Evolutionary conservation across 2,113 vertebrate species (phyloP), one percentile per base, ranked within the genome.

Genomic region (Indicator maculatus): DNA sequence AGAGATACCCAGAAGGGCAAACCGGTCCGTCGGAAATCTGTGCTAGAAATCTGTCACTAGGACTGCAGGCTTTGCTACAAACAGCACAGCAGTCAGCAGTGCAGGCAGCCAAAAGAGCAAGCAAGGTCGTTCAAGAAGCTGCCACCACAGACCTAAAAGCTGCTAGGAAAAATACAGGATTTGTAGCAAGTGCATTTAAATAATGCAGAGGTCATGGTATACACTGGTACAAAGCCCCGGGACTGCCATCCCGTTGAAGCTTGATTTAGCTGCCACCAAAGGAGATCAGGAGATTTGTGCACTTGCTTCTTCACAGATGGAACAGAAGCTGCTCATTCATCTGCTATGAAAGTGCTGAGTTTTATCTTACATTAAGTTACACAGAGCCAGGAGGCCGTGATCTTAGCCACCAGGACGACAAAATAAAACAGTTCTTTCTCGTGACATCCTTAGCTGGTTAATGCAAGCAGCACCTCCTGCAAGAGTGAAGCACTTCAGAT

Each of bases 1-100:
- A 80, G 77, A 91, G 30, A 80, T 27, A 86, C 59, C 26, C 27
- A 87, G 65, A 75, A 89, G 92, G 89, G 72, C 72, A 93, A 92
- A 83, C 10, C 44, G 53, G 52, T 23, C 66, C 24, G 17, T 83
- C 33, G 55, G 71, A 91, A 93, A 93, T 88, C 83, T 94, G 77
- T 83, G 66, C 77, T 87, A 38, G 67, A 87, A 95, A 96, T 64
- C 95, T 96, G 91, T 91, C 93, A 69, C 83, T 17, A 93, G 85
- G 86, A 52, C 88, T 71, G 86, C 95, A 88, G 93, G 93, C 69
- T 93, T 70, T 90, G 86, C 92, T 76, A 12, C 87, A 41, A 92
- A 88, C 75, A 75, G 83, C 86, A 38, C 93, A 94, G 89, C 93
- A 93, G 91, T 41, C 77, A 60, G 84, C 78, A 60, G 60, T 0